Conservation (phyloP, 1,140 invertebrate genomes). For the Geopemphigus sp. region DNA sequence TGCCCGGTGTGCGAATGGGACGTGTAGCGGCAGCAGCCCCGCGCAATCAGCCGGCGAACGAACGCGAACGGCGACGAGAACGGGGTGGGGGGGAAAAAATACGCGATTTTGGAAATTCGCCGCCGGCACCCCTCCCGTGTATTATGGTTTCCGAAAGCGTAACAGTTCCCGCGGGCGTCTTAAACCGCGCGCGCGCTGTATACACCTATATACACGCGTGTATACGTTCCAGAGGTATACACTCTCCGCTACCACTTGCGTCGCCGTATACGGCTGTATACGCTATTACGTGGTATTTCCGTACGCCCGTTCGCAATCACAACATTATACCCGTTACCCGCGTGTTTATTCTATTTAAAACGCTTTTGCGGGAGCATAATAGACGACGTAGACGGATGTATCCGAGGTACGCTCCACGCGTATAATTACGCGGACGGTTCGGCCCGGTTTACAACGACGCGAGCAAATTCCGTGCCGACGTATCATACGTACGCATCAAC, state of each 20-base stretch:
- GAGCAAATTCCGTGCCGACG: no score
- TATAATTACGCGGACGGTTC: no score
- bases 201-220: no score
- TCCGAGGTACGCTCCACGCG: no score
- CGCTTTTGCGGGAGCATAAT: neutral
- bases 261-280: neutral
- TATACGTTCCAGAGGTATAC: no score
- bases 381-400: no score
- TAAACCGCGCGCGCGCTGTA: neutral
- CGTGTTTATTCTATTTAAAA: conserved; percentile 6
- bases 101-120: conserved; percentile 3
- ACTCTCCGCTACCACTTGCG: neutral
- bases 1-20: no score
- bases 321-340: neutral
- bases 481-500: no score
- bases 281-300: neutral
- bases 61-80: no score
- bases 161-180: conserved; percentile 30
- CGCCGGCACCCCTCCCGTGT: neutral
- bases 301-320: neutral
- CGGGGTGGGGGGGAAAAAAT: neutral
- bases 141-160: neutral
- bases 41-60: no score
- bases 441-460: no score
- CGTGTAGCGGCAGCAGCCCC: no score